Evolutionary conservation across 2,888 invertebrate genomes (phyloP).

Genomic region (Harpagoxenus sublaevis): DNA sequence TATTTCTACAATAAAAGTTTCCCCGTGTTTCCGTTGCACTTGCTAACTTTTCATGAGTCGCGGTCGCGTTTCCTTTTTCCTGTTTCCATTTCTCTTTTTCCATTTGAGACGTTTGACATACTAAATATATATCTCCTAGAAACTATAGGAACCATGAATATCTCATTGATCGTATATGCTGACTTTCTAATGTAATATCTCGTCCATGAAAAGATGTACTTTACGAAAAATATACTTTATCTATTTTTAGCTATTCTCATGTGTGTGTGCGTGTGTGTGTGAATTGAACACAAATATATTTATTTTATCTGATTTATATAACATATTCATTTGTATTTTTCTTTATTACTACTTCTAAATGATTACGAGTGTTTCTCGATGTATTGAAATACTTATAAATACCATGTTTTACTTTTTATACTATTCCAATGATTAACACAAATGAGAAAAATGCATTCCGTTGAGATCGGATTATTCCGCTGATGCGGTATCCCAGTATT

Average conservation of each 20-base stretch:
- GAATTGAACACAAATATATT: not conserved
- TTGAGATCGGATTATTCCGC: not conserved
- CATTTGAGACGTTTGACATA: not conserved
- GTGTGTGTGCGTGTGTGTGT: no score
- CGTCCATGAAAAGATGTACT: not conserved
- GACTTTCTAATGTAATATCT: not conserved
- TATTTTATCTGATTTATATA: not conserved
- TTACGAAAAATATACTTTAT: not conserved
- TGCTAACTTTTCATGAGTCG: not conserved
- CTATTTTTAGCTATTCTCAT: not conserved
- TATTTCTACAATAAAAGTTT: constrained; percentile 1
- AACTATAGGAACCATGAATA: not conserved
- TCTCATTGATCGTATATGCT: not conserved
- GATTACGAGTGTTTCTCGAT: not conserved
- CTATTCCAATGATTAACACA: not conserved
- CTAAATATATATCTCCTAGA: constrained; percentile 5
- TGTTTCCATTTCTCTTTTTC: not conserved
- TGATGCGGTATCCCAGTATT: not conserved
- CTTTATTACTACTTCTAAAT: not conserved
- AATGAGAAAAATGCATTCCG: not conserved
- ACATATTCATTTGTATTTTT: not conserved
- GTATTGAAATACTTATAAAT: not conserved
- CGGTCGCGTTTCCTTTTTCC: not conserved
- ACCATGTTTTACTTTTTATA: not conserved
- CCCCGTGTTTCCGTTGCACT: not conserved